These are phyloP conservation scores for Anisognathus igniventris DNA, from an alignment of 2,797 vertebrate genomes.

Conservation along the genomic window DNA sequence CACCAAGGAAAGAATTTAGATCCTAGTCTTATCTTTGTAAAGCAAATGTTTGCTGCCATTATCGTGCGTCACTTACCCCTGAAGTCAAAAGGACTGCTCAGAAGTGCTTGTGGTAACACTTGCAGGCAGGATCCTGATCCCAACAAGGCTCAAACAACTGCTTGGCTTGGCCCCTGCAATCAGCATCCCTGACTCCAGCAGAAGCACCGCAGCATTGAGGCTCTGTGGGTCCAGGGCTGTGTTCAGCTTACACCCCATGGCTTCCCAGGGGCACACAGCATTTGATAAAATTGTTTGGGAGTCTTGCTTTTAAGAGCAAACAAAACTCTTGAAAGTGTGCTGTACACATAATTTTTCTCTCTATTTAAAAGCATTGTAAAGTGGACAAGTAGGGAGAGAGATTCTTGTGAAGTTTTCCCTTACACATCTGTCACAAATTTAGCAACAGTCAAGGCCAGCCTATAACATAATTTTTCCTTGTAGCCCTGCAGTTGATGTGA, in stretches of 20 bases:
- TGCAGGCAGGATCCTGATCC: neutral
- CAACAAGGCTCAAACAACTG: neutral
- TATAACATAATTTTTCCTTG: neutral
- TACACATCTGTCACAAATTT: neutral
- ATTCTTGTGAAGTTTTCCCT: neutral
- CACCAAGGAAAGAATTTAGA: neutral
- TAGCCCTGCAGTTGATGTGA: neutral
- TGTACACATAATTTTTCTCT: neutral
- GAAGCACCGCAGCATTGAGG: neutral
- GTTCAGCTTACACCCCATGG: rapidly evolving
- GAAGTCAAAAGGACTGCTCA: neutral
- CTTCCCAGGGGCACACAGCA: neutral
- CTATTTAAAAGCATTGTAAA: neutral
- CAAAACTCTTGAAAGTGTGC: neutral
- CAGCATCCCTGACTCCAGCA: neutral
- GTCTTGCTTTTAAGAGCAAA: neutral
- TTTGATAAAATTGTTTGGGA: neutral
- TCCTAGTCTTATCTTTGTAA: neutral
- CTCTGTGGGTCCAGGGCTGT: rapidly evolving
- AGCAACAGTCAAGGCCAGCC: neutral
- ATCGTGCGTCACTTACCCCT: neutral
- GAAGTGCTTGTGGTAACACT: neutral
- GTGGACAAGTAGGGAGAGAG: neutral
- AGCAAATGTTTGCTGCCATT: neutral
- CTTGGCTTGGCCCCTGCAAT: neutral